Evolutionary conservation across 2,113 vertebrate genomes (phyloP).

Genomic region (Ictalurus punctatus): DNA sequence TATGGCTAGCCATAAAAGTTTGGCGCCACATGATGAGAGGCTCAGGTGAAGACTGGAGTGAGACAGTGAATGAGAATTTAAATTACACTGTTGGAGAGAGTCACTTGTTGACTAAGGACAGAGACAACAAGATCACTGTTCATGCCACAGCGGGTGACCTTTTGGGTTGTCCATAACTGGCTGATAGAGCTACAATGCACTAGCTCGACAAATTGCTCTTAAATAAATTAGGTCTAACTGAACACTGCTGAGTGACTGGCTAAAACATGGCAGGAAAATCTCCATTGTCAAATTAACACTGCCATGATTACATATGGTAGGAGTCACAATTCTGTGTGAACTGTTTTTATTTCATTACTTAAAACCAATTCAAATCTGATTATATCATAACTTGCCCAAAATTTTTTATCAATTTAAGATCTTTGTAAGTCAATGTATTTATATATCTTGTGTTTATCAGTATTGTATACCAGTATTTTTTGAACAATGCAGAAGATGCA

Average conservation of each 20-base stretch:
- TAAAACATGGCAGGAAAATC: not conserved
- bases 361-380: not conserved
- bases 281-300: not conserved
- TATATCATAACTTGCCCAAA: not conserved
- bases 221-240: not conserved
- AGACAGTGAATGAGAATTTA: not conserved
- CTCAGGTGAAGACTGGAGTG: slow-evolving; percentile 2
- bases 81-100: not conserved
- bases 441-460: too few relatives aligned
- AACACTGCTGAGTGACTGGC: not conserved
- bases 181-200: not conserved
- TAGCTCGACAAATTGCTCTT: not conserved
- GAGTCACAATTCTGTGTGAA: not conserved
- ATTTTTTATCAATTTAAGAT: not conserved
- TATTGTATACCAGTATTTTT: not conserved
- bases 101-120: not conserved
- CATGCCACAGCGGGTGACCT: not conserved
- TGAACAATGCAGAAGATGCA: not conserved
- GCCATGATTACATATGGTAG: not conserved
- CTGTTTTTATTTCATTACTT: not conserved
- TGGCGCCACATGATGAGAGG: slow-evolving; percentile 17
- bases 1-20: slow-evolving; percentile 23
- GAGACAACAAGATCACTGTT: not conserved
- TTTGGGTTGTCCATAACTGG: not conserved
- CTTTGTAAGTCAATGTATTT: not conserved